Evolutionary conservation across 2,113 vertebrate genomes (phyloP).

Genomic region (Pungitius pungitius): DNA sequence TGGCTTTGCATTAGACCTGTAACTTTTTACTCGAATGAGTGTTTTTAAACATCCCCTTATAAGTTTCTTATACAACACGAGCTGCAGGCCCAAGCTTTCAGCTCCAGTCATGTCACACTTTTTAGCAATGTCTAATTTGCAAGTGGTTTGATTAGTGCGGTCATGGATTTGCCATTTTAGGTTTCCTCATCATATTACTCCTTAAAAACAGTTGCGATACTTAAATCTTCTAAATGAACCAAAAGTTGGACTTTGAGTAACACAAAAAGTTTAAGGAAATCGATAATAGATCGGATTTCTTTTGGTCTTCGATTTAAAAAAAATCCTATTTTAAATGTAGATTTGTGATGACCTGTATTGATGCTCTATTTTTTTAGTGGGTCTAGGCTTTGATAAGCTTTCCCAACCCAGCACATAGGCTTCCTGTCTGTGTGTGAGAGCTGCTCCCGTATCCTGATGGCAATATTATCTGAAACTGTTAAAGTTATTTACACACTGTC

Average conservation of each 20-base stretch:
- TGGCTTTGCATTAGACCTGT: slow-evolving; percentile 42
- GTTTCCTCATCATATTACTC: slow-evolving; percentile 51
- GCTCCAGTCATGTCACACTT: slow-evolving; percentile 25
- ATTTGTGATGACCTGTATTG: slow-evolving; percentile 53
- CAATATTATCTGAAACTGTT: slow-evolving; percentile 59
- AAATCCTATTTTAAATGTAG: slow-evolving; percentile 46
- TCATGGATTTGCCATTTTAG: slow-evolving; percentile 62
- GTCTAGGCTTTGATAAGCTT: slow-evolving; percentile 62
- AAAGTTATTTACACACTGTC: slow-evolving; percentile 66
- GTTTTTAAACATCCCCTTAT: slow-evolving; percentile 43
- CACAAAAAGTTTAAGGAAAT: slow-evolving; percentile 31
- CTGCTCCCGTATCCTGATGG: slow-evolving; percentile 70
- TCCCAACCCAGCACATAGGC: slow-evolving; percentile 51
- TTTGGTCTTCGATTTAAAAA: slow-evolving; percentile 31
- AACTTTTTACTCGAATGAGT: slow-evolving; percentile 40
- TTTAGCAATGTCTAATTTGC: slow-evolving; percentile 42
- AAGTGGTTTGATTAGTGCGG: slow-evolving; percentile 33
- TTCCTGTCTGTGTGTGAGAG: slow-evolving; percentile 63
- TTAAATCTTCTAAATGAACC: slow-evolving; percentile 58
- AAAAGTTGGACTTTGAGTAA: slow-evolving; percentile 53
- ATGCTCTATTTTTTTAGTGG: slow-evolving; percentile 51
- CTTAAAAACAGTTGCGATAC: slow-evolving; percentile 38
- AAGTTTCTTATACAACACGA: not conserved
- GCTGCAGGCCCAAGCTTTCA: slow-evolving; percentile 7
- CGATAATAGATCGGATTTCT: slow-evolving; percentile 16